A percentile compares a stretch with the other conserved stretches of the same genome.
These are phyloP conservation scores for Galleria mellonella DNA, from an alignment of 1,140 invertebrate genomes.

Conservation along the genomic window DNA sequence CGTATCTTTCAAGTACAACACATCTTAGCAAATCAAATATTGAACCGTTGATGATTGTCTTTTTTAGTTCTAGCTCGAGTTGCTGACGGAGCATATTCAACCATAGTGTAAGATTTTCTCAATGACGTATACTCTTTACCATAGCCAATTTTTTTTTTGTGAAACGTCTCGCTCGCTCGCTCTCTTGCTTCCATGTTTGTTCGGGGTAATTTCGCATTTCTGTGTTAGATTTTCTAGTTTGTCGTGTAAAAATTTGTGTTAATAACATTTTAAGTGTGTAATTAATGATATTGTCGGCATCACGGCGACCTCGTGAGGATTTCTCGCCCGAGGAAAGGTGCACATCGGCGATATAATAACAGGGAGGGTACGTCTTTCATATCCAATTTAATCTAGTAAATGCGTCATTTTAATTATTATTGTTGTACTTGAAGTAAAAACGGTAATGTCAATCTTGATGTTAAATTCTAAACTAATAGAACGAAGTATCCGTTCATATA, in stretches of 20 bases:
- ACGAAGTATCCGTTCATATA: too few species aligned
- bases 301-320: conserved; percentile 64
- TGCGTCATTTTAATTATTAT: conserved; percentile 71
- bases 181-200: conserved; percentile 73
- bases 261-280: conserved; percentile 55
- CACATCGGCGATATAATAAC: conserved; percentile 61
- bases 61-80: too few species aligned
- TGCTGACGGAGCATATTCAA: too few species aligned
- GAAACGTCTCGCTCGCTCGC: conserved; percentile 61
- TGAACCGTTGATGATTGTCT: too few species aligned
- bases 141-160: conserved; percentile 45
- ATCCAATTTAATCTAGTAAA: conserved; percentile 65
- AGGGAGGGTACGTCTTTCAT: conserved; percentile 71
- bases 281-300: conserved; percentile 68
- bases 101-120: conserved; percentile 8
- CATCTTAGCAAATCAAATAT: too few species aligned
- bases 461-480: too few species aligned
- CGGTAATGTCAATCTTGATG: background rate
- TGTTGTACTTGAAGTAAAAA: conserved; percentile 38
- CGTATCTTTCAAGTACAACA: too few species aligned
- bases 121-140: conserved; percentile 31
- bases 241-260: conserved; percentile 56
- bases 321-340: conserved; percentile 61
- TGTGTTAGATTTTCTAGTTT: conserved; percentile 66
- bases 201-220: conserved; percentile 70